Evolutionary conservation across 2,113 vertebrate genomes (phyloP).

Genomic region (Megaceryle maxima): DNA sequence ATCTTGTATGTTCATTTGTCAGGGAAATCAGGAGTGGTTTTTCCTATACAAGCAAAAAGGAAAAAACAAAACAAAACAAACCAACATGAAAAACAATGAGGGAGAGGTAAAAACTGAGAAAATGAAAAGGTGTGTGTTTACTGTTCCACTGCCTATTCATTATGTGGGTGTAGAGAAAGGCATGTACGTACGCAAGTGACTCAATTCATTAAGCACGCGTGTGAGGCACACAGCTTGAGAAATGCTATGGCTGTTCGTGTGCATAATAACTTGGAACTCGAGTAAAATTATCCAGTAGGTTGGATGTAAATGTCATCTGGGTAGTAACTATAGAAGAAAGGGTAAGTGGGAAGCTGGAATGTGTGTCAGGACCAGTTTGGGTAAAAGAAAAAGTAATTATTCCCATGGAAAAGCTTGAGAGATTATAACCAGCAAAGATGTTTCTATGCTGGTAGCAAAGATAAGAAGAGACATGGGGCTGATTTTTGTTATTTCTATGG

Average conservation of each 20-base stretch:
- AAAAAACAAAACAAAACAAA: not conserved
- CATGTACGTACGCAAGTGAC: slow-evolving; percentile 35
- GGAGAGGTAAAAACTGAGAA: slow-evolving; percentile 15
- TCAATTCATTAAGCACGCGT: slow-evolving; percentile 36
- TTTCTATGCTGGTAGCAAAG: not conserved
- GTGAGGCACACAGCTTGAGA: slow-evolving; percentile 31
- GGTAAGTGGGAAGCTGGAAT: not conserved
- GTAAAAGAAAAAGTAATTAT: not conserved
- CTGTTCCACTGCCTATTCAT: slow-evolving; percentile 21
- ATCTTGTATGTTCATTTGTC: not conserved
- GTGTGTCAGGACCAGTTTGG: not conserved
- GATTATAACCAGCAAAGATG: not conserved
- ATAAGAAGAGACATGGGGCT: not conserved
- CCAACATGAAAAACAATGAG: not conserved
- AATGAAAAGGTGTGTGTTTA: slow-evolving; percentile 58
- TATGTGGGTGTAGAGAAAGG: slow-evolving; percentile 57
- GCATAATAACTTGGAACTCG: not conserved
- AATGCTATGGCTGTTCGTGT: not conserved
- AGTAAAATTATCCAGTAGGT: slow-evolving; percentile 21
- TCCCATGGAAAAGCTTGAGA: not conserved
- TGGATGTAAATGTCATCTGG: slow-evolving; percentile 40
- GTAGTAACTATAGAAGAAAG: not conserved
- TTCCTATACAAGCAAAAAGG: not conserved
- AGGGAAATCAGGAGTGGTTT: not conserved
- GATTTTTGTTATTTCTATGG: not conserved